Conservation (phyloP, 2,113 vertebrate genomes). For the Mugil cephalus region DNA sequence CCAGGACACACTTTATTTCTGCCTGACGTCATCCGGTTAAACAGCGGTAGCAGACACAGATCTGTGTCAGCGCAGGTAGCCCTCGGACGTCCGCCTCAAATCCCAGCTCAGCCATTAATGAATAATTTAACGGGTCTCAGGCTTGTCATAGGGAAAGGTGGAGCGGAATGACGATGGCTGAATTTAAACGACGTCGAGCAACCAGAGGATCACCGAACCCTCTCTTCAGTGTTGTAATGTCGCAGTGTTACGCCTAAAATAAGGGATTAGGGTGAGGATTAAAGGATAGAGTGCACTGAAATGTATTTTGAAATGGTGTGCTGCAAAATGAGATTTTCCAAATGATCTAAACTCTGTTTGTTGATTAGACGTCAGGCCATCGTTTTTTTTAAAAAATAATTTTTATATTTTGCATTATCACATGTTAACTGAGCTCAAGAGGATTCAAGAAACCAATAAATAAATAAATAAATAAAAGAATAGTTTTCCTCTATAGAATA, state of each 20-base stretch:
- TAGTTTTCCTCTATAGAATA: no score
- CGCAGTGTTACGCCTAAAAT: not conserved
- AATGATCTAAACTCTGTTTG: not conserved
- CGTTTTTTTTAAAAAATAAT: no score
- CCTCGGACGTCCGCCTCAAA: conserved; percentile 4
- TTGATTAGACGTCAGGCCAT: no score
- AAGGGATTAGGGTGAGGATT: not conserved
- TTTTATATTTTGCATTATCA: no score
- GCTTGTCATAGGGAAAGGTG: conserved; percentile 18
- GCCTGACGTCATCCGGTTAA: not conserved
- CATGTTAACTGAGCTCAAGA: no score
- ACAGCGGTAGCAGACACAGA: not conserved
- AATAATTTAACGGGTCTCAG: conserved; percentile 61
- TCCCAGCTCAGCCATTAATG: conserved; percentile 44
- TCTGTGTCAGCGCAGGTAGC: conserved; percentile 16
- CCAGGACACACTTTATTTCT: not conserved
- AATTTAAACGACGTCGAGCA: conserved; percentile 6
- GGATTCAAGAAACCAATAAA: no score
- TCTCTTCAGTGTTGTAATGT: not conserved
- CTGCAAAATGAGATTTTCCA: not conserved
- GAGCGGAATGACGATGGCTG: not conserved
- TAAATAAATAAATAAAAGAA: no score
- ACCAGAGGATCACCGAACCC: not conserved
- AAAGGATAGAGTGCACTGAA: no score
- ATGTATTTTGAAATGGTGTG: no score